Percentiles rank a stretch among this genome's conserved stretches.
phyloP scores from a whole-genome alignment of 2,888 invertebrate genomes.

The Leptogaster cylindrica region DNA sequence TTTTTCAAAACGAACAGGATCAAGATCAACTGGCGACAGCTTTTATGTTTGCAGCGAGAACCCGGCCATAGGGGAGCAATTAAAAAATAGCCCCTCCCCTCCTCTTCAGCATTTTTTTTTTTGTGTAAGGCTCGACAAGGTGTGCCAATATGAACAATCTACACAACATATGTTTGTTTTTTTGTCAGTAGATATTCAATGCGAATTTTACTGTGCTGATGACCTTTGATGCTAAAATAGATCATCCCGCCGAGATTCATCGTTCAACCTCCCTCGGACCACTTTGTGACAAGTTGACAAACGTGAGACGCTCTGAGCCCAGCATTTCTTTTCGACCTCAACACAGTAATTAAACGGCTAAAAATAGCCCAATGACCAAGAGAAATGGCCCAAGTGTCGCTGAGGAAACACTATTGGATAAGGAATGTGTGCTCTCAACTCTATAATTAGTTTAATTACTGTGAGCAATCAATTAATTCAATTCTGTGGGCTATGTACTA shows the following conservation, averaged over 20 bases:
- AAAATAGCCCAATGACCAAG: conserved; percentile 7
- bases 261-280: conserved; percentile 8
- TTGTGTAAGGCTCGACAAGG: no score
- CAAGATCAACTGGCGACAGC: conserved; percentile 40
- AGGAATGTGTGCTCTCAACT: background rate
- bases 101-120: no score
- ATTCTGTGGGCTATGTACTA: no score
- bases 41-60: conserved; percentile 18
- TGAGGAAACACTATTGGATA: background rate
- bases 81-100: no score
- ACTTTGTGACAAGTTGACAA: conserved; percentile 22
- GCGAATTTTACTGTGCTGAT: conserved; percentile 32
- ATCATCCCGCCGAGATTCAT: background rate
- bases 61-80: no score
- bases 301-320: conserved; percentile 16
- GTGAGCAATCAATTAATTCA: background rate
- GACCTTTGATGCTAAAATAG: conserved; percentile 44
- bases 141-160: background rate
- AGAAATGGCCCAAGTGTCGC: background rate
- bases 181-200: conserved; percentile 2
- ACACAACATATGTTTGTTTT: conserved; percentile 14
- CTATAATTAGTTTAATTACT: background rate
- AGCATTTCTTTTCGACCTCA: conserved; percentile 10
- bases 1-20: conserved; percentile 34
- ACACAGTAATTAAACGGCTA: background rate